Base-by-base conservation (phyloP, 2,113 vertebrate species). In the Pluvialis apricaria region DNA sequence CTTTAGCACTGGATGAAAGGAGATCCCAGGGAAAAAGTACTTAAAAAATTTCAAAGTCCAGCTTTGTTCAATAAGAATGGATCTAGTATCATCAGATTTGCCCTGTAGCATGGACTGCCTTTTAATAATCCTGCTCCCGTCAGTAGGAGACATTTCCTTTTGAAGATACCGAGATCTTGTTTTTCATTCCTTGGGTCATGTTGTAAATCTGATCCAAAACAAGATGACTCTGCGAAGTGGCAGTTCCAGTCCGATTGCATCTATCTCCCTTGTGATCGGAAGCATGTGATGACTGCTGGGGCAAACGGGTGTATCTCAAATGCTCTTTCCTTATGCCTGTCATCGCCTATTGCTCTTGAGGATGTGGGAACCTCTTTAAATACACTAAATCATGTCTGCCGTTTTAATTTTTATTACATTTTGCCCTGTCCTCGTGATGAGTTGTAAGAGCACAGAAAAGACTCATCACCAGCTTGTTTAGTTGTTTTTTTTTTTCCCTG, bases 351-450 rank as follows among this genome's bases (percentile, higher is more conserved):
- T 32, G 19, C 45, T 88, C 45, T 49, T 38, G 34, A 54, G 34
- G 26, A 26, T 83, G 64, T 75, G 82, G 60, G 72, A 91, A 70
- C 45, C 22, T 86, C 40, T 92, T 49, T 29, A 76, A 66, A 62
- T 18, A 13, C 21, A 17, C 21, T 25, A 14, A 47, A n/a, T 58
- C 24, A n/a, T 45, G 91, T 57, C 26, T 61, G 8, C 4, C 42
- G 11, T 71, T 91, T 73, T 51, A 0, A 32, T 47, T 82, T 69
- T 58, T 60, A 36, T 82, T 40, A 36, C 54, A 9, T 44, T 81
- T 81, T 66, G 10, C 55, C 32, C 42, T 42, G 1, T 40, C 52
- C 42, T 44, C 0, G 0, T 44, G 44, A 4, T 11, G 9, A 36
- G 19, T 18, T 57, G 13, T 38, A 47, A 72, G n/a, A 66, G 18